A percentile compares a stretch with the other conserved stretches of the same genome.
phyloP scores from a whole-genome alignment of 2,888 invertebrate genomes.

The Diarsia rubi region DNA sequence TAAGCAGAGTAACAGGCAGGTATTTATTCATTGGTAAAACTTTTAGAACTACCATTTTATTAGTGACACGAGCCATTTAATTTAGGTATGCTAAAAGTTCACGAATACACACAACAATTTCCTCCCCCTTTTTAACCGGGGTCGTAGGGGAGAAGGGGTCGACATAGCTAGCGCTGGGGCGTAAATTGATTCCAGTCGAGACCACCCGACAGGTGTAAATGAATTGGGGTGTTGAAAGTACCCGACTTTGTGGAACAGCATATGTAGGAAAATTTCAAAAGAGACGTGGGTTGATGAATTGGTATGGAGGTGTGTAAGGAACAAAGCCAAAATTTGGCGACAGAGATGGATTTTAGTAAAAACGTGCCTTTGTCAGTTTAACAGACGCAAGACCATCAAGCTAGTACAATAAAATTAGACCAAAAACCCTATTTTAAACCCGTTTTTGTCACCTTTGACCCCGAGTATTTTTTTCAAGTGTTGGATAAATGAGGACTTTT shows the following conservation, averaged over 20 bases:
- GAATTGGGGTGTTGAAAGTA: slow-evolving; percentile 72
- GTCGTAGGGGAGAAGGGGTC: slow-evolving; percentile 18
- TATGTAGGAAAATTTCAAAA: slow-evolving; percentile 35
- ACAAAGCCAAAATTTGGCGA: slow-evolving; percentile 2
- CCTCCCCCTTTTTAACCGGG: slow-evolving; percentile 46
- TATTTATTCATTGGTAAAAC: background rate
- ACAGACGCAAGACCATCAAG: too few relatives aligned
- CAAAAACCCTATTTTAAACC: too few relatives aligned
- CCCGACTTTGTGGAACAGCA: slow-evolving; percentile 39
- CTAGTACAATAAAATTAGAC: too few relatives aligned
- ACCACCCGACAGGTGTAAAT: slow-evolving; percentile 74
- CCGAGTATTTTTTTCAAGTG: too few relatives aligned
- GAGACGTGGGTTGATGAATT: slow-evolving; percentile 28
- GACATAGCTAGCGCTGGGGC: slow-evolving; percentile 36
- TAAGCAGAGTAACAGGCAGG: too few relatives aligned
- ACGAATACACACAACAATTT: slow-evolving; percentile 31
- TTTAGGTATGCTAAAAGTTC: slow-evolving; percentile 9
- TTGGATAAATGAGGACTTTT: too few relatives aligned
- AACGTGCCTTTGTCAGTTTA: background rate
- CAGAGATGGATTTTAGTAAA: background rate
- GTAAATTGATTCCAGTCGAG: slow-evolving; percentile 77
- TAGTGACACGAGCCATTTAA: slow-evolving; percentile 19
- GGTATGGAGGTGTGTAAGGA: slow-evolving; percentile 5
- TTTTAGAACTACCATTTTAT: background rate
- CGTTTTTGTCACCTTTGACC: too few relatives aligned